Evolutionary conservation across 35 echinoderm and acorn worm species (phyloP).

Genomic region (Heliocidaris erythrogramma): DNA sequence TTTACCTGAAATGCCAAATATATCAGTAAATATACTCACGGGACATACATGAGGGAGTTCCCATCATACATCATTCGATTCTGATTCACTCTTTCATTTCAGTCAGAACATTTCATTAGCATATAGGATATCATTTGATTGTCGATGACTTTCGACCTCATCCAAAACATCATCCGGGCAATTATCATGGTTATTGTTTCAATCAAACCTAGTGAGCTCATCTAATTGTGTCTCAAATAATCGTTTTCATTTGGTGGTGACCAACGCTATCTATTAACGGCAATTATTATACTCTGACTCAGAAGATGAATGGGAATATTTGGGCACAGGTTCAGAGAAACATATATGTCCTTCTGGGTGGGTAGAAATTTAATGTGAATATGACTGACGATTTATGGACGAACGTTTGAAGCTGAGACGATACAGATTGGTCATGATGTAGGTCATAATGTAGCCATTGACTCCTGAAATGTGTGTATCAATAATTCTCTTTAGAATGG

Average conservation of each 20-base stretch:
- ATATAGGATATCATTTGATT: not conserved
- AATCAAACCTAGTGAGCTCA: not conserved
- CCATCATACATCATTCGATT: not conserved
- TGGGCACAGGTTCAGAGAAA: not conserved
- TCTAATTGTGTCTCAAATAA: not conserved
- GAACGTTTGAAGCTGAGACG: not conserved
- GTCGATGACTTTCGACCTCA: not conserved
- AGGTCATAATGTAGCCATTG: not conserved
- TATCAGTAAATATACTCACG: not conserved
- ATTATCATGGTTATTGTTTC: not conserved
- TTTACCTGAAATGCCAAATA: not conserved
- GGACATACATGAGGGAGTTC: not conserved
- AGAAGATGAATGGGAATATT: not conserved
- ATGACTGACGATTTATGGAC: not conserved
- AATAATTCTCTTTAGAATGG: too few species aligned
- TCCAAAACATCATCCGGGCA: not conserved
- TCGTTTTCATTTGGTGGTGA: not conserved
- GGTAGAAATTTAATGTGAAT: not conserved
- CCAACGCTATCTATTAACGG: not conserved
- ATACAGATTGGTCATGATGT: not conserved
- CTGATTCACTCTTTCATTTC: not conserved
- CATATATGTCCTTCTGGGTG: not conserved
- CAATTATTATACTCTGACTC: not conserved
- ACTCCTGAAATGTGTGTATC: too few species aligned
- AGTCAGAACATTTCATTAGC: not conserved